These are phyloP conservation scores for Coleophora deauratella DNA, from an alignment of 2,888 invertebrate genomes.

Conservation along the genomic window DNA sequence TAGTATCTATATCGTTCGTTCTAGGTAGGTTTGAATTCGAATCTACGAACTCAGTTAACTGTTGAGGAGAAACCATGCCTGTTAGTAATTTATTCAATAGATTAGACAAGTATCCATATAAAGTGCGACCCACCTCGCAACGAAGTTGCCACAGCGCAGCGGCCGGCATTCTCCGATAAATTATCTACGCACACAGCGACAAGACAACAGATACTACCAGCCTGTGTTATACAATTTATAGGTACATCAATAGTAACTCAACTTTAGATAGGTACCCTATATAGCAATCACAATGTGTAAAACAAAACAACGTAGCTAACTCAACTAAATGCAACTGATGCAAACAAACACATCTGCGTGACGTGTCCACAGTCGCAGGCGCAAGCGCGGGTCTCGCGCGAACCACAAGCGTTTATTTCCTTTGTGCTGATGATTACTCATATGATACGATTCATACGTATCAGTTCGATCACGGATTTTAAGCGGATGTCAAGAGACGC, in stretches of 20 bases:
- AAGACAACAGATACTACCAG: slow-evolving; percentile 14
- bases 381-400: slow-evolving; percentile 22
- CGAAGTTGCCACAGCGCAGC: slow-evolving; percentile 22
- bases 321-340: no score
- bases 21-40: no score
- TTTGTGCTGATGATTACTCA: slow-evolving; percentile 41
- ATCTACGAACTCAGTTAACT: no score
- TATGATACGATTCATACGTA: slow-evolving; percentile 8
- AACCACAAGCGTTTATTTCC: slow-evolving; percentile 32
- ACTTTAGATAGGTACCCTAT: slow-evolving; percentile 10
- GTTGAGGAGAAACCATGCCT: slow-evolving; percentile 62
- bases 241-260: no score
- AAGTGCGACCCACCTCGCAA: slow-evolving; percentile 51
- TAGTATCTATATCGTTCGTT: no score
- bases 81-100: slow-evolving; percentile 58
- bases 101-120: slow-evolving; percentile 65
- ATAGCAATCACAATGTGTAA: slow-evolving; percentile 22
- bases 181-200: slow-evolving; percentile 44
- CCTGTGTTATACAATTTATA: slow-evolving; percentile 10
- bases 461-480: slow-evolving; percentile 22
- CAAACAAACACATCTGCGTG: slow-evolving; percentile 15
- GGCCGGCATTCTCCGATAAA: slow-evolving; percentile 43
- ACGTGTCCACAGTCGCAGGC: slow-evolving; percentile 22
- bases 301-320: not conserved
- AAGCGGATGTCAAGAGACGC: slow-evolving; percentile 16